Conservation (phyloP, 2,797 vertebrate species). For the Gymnoscopelus microlampas region DNA sequence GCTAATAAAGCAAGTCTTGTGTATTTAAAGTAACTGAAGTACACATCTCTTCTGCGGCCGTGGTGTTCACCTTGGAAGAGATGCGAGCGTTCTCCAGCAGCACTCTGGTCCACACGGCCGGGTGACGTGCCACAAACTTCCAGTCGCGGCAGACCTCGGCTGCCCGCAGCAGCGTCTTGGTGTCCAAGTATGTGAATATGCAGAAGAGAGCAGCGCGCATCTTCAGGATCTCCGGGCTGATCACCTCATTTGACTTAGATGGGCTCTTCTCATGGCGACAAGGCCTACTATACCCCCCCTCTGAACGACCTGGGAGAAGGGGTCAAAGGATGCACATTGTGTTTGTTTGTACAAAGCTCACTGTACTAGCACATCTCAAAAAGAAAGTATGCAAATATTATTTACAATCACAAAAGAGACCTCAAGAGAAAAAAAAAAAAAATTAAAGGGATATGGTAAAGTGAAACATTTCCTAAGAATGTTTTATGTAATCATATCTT, state of each 20-base stretch:
- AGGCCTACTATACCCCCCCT: conserved; percentile 77
- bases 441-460: too few species aligned
- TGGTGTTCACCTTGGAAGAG: conserved; percentile 89
- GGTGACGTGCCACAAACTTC: conserved; percentile 96
- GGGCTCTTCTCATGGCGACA: conserved; percentile 90
- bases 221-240: conserved; percentile 97
- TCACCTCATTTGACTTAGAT: conserved; percentile 92
- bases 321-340: neutral
- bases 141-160: conserved; percentile 96
- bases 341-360: neutral
- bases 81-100: conserved; percentile 95
- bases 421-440: too few species aligned
- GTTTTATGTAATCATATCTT: too few species aligned
- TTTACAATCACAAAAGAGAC: too few species aligned
- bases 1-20: too few species aligned
- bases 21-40: too few species aligned
- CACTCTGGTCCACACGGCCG: conserved; percentile 95
- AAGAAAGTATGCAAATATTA: too few species aligned
- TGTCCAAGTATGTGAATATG: conserved; percentile 98
- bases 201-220: conserved; percentile 97
- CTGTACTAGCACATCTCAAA: too few species aligned
- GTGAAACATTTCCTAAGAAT: too few species aligned
- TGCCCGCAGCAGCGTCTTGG: conserved; percentile 89
- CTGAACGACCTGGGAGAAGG: conserved; percentile 73
- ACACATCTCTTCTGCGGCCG: too few species aligned